Base-by-base conservation (phyloP, 2,888 invertebrate genomes). In the Apamea crenata region DNA sequence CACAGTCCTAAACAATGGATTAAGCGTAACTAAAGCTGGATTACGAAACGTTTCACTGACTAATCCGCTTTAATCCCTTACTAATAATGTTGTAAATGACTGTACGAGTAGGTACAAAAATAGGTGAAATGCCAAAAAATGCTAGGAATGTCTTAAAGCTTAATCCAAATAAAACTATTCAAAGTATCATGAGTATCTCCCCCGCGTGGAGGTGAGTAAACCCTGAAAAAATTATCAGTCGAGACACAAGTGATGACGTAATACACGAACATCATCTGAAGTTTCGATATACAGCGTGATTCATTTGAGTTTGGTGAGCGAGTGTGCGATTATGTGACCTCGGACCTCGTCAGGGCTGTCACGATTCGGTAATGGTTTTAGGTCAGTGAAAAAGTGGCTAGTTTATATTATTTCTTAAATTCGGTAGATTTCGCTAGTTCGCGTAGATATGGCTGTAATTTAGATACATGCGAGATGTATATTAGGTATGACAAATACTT, bases 221-320 rank as follows among this genome's bases (percentile, higher is more conserved):
- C 87, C 88, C 87, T 87, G 73, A 82, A 76, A 80, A 69, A 86
- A 84, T 83, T 89, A 85, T 82, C 82, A 81, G 83, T 68, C 75
- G 82, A 72, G 69, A 78, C 78, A 53, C 69, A 78, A 79, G 50
- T 73, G 79, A 63, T 89, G 89, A 89, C 88, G 89, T 86, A 76
- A 89, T 70, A 32, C 25, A 68, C 70, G 63, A 79, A 84, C 87
- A 88, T 89, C 88, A 89, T 86, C 78, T 83, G 72, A 89, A 89
- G 89, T 90, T 88, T 88, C 83, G 78, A 81, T 76, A 86, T 73
- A 85, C 82, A 77, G 75, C 56, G 82, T 94, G 93, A 95, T 90
- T 95, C 94, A 94, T 89, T 91, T 87, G 90, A 91, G 91, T 92
- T 92, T 82, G 77, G 87, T 80, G 80, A 84, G 74, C 74, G 80